Evolutionary conservation across 2,888 invertebrate genomes (phyloP).

Genomic region (Stratiomys singularior): DNA sequence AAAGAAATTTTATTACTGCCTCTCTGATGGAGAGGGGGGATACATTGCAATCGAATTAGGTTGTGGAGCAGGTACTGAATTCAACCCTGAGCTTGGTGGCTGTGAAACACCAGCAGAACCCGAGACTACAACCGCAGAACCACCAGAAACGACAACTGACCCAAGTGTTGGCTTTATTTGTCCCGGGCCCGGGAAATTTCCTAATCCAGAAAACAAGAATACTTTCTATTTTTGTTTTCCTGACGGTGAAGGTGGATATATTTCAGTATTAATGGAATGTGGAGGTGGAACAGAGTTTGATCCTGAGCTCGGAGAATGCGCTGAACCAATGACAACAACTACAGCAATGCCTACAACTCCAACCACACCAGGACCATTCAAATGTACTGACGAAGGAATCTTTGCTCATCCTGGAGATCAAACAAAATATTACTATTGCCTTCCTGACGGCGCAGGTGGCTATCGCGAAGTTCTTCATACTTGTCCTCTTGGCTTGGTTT

Average conservation of each 20-base stretch:
- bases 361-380: neutral
- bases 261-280: neutral
- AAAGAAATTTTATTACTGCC: conserved; percentile 30
- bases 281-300: neutral
- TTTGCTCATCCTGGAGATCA: conserved; percentile 21
- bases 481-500: conserved; percentile 16
- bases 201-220: neutral
- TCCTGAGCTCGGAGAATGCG: neutral
- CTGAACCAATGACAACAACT: neutral
- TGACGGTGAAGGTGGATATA: conserved; percentile 6
- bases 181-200: neutral
- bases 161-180: neutral
- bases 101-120: conserved; percentile 3
- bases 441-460: neutral
- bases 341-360: neutral
- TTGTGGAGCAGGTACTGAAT: conserved; percentile 15
- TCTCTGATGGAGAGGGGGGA: neutral
- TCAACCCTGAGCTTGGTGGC: neutral
- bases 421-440: conserved; percentile 18
- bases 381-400: conserved; percentile 12
- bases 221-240: conserved; percentile 18
- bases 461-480: neutral
- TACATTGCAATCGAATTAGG: conserved; percentile 9
- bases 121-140: neutral
- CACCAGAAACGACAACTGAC: conserved; percentile 3